Base-by-base conservation (phyloP, 2,113 vertebrate species). In the Phrynosoma platyrhinos region DNA sequence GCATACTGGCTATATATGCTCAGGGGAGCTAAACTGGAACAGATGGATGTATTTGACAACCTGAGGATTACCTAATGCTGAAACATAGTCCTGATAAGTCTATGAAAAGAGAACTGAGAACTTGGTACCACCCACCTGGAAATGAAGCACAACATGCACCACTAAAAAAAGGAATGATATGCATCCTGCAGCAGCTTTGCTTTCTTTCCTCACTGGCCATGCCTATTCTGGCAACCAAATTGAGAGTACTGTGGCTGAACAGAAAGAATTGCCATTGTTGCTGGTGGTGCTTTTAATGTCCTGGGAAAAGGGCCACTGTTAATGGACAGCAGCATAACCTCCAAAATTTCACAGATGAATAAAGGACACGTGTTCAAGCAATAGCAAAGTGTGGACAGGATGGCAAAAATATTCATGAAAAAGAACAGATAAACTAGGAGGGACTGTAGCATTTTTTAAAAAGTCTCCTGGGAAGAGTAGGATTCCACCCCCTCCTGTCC, bases 61-160 rank as follows among this genome's bases (percentile, higher is more conserved):
- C 76, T 95, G 71, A 42, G 88, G 72, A 94, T 92, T 93, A 86
- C 66, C 72, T 95, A 69, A 88, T 84, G 79, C 25, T 89, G 89
- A 86, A 90, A 94, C 72, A 83, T 23, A 91, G 66, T 25, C 18
- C 25, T 75, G 71, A 2, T 18, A 86, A 90, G 79, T 87, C 32
- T 87, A 79, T 89, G 88, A 94, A 94, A 93, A 85, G 36, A 0
- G 0, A 82, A 84, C 83, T 25, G 66, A 71, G 86, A 78, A 12
- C 75, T 83, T 84, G 91, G 14, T 32, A 62, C 27, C 23, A 71
- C 47, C 92, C 78, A 75, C 64, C 75, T 74, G 86, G 81, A 92
- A 92, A 91, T 88, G 62, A 76, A 10, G 75, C 69, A 78, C 42
- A 82, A 32, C 64, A 55, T 80, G 82, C 81, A 90, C 36, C 32